Evolutionary conservation across 2,888 invertebrate species (phyloP).

Genomic region (Parapristionchus giblindavisi): DNA sequence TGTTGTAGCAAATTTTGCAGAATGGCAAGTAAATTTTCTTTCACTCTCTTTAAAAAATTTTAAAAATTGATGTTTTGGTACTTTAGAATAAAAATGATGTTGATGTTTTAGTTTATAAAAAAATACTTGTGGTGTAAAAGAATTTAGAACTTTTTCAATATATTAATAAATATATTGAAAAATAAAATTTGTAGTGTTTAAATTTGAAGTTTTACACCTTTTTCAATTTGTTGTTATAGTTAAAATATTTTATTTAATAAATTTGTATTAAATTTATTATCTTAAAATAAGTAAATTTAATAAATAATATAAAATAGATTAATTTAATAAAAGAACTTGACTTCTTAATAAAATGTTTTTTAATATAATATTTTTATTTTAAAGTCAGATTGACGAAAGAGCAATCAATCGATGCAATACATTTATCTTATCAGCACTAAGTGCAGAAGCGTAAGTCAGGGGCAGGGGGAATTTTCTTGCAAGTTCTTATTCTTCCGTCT

Average conservation of each 20-base stretch:
- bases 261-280: slow-evolving; percentile 48
- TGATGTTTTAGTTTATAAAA: slow-evolving; percentile 53
- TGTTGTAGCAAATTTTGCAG: too few species aligned
- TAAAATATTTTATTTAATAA: slow-evolving; percentile 43
- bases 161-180: slow-evolving; percentile 44
- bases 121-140: slow-evolving; percentile 57
- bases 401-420: too few species aligned
- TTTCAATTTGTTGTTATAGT: slow-evolving; percentile 44
- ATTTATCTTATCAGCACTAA: too few species aligned
- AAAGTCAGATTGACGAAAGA: too few species aligned
- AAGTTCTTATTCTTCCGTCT: too few species aligned
- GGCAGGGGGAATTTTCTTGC: too few species aligned
- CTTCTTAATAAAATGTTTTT: slow-evolving; percentile 61
- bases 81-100: slow-evolving; percentile 44
- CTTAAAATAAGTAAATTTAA: slow-evolving; percentile 52
- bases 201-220: slow-evolving; percentile 53
- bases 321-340: slow-evolving; percentile 69
- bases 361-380: too few species aligned
- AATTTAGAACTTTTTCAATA: slow-evolving; percentile 49
- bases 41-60: slow-evolving; percentile 56
- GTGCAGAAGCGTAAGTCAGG: too few species aligned
- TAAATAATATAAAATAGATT: slow-evolving; percentile 46
- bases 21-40: too few species aligned
- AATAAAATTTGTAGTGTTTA: slow-evolving; percentile 55
- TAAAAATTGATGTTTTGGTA: slow-evolving; percentile 54